Conservation (phyloP, 2,113 vertebrate species). For the Chamaetylas fuelleborni region DNA sequence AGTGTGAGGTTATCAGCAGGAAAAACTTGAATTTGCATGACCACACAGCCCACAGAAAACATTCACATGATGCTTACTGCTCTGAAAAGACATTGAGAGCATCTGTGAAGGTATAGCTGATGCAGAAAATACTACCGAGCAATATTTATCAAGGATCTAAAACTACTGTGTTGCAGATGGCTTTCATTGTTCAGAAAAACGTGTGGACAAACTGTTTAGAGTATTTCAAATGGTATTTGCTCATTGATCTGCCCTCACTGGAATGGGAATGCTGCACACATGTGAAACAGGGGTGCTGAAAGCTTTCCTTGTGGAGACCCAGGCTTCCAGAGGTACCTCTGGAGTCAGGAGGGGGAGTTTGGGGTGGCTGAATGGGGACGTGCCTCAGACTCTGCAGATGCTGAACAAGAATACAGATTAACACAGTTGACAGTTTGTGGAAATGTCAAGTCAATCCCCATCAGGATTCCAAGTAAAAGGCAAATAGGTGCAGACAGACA, state of each 20-base stretch:
- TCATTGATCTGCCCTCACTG: neutral
- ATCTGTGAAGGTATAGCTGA: neutral
- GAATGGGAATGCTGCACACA: neutral
- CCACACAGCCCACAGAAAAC: neutral
- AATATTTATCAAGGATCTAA: neutral
- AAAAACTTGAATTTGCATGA: neutral
- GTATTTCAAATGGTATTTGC: neutral
- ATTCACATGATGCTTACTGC: neutral
- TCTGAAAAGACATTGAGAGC: neutral
- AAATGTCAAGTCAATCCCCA: neutral
- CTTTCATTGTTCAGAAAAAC: neutral
- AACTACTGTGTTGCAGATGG: neutral
- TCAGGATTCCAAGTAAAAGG: neutral
- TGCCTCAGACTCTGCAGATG: neutral
- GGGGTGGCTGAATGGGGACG: neutral
- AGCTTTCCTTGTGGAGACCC: neutral
- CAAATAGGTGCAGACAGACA: neutral
- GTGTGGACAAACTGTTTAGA: neutral
- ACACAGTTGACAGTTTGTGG: neutral
- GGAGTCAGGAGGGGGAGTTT: neutral
- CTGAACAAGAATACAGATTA: neutral
- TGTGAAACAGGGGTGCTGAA: accelerated
- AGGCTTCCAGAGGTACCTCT: neutral
- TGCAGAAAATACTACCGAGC: neutral
- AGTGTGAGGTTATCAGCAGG: neutral